Base-by-base conservation (phyloP, 2,797 vertebrate species). In the Leptatherina wallacei region DNA sequence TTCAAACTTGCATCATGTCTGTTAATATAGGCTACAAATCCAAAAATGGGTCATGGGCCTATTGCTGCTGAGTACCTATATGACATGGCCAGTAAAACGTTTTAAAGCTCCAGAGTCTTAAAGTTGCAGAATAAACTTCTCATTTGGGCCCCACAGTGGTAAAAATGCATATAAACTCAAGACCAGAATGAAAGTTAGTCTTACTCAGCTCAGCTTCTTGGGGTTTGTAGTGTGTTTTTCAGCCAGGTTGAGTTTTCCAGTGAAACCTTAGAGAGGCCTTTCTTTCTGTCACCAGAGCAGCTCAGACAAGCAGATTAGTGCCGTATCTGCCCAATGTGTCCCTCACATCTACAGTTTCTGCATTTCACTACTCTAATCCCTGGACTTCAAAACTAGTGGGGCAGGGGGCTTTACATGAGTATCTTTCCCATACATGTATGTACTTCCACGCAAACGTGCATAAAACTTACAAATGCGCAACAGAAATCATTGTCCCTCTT, bases 231-330 rank as follows among this genome's bases (percentile, higher is more conserved):
- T 65, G 70, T 62, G 32, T 84, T 86, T 86, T 30, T 85, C 62
- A 86, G 30, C 71, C 81, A 80, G 77, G 69, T 83, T 81, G 72
- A 65, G 61, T 85, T 91, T 88, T 90, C 52, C 78, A 80, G 66
- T 85, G 85, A 89, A 92, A 89, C 86, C 63, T 80, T 81, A 82
- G 84, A 69, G 57, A 74, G 51, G 67, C 65, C 76, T 80, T 65
- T 83, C 47, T 74, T 51, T 71, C 78, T 82, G 73, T 88, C 82
- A 85, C 75, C 83, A 82, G 77, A 89, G 88, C 88, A 52, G 77
- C 84, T 83, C 86, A 88, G 80, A 88, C 83, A 77, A 80, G 81
- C 73, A 88, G 89, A 88, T 91, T 91, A 88, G 82, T 69, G 64
- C 65, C 88, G 70, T 77, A 80, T 71, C 77, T 84, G 70, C 69